phyloP scores from a whole-genome alignment of 2,113 vertebrate species.

The Vanacampus margaritifer region DNA sequence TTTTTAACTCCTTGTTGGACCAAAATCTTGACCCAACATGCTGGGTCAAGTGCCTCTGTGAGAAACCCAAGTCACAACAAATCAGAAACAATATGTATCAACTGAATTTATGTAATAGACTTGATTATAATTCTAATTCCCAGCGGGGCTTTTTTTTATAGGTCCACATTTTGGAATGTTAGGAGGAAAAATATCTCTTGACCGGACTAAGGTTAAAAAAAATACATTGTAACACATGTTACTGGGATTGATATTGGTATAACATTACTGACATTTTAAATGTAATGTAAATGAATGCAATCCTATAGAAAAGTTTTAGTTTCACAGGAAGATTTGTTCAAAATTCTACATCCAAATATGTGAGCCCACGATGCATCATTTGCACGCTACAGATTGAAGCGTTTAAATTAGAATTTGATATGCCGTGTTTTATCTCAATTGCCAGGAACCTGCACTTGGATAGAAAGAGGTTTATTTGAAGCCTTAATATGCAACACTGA shows the following conservation, averaged over 20 bases:
- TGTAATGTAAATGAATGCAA: neutral
- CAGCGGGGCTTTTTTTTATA: too few species aligned
- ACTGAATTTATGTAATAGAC: too few species aligned
- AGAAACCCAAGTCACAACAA: too few species aligned
- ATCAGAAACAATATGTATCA: too few species aligned
- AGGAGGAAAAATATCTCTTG: too few species aligned
- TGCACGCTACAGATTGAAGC: constrained; percentile 58
- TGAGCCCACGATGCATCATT: constrained; percentile 50
- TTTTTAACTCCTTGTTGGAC: too few species aligned
- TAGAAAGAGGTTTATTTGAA: constrained; percentile 45
- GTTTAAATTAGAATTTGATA: constrained; percentile 63
- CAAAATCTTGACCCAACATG: too few species aligned
- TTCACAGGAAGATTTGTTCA: constrained; percentile 27
- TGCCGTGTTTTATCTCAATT: constrained; percentile 59
- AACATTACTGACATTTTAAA: neutral
- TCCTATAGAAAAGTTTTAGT: neutral
- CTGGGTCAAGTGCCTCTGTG: too few species aligned
- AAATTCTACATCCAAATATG: constrained; percentile 56
- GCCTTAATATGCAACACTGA: constrained; percentile 57
- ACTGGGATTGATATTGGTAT: neutral
- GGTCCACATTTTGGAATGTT: too few species aligned
- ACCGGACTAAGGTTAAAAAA: too few species aligned
- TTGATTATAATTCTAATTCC: too few species aligned
- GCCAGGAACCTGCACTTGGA: constrained; percentile 45
- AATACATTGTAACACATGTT: neutral